Conservation (phyloP, 2,888 invertebrate genomes). For the Lasioglossum pauxillum region DNA sequence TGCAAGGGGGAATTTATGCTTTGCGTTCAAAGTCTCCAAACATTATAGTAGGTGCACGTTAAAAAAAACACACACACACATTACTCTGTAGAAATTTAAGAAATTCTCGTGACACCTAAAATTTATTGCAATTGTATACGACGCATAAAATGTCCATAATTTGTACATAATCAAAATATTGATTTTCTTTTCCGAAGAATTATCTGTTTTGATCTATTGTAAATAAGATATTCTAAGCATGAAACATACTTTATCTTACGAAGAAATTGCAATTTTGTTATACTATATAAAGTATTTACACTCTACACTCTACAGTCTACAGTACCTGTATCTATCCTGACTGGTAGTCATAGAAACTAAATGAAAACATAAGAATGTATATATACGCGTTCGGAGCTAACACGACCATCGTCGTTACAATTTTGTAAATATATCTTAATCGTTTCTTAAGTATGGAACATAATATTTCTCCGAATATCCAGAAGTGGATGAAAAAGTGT, state of each 20-base stretch:
- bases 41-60: slow-evolving; percentile 82
- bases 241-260: background rate
- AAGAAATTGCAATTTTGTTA: slow-evolving; percentile 33
- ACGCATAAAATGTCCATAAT: slow-evolving; percentile 15
- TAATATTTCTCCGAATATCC: slow-evolving; percentile 71
- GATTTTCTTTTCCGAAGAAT: slow-evolving; percentile 32
- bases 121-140: slow-evolving; percentile 15
- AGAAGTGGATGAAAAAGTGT: slow-evolving; percentile 78
- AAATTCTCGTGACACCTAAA: background rate
- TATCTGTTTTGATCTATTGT: slow-evolving; percentile 11
- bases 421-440: slow-evolving; percentile 21
- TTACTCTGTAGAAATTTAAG: slow-evolving; percentile 10
- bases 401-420: background rate
- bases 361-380: slow-evolving; percentile 62
- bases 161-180: slow-evolving; percentile 31
- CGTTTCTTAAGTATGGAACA: slow-evolving; percentile 69
- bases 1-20: slow-evolving; percentile 95
- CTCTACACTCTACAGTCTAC: background rate
- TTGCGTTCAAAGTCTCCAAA: slow-evolving; percentile 89
- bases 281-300: background rate
- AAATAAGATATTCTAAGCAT: slow-evolving; percentile 3
- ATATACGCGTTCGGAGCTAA: background rate
- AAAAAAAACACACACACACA: slow-evolving; percentile 47
- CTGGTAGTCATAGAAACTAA: slow-evolving; percentile 68
- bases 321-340: slow-evolving; percentile 4